Conservation (phyloP, 1,140 invertebrate genomes). For the Trichogramma pretiosum region DNA sequence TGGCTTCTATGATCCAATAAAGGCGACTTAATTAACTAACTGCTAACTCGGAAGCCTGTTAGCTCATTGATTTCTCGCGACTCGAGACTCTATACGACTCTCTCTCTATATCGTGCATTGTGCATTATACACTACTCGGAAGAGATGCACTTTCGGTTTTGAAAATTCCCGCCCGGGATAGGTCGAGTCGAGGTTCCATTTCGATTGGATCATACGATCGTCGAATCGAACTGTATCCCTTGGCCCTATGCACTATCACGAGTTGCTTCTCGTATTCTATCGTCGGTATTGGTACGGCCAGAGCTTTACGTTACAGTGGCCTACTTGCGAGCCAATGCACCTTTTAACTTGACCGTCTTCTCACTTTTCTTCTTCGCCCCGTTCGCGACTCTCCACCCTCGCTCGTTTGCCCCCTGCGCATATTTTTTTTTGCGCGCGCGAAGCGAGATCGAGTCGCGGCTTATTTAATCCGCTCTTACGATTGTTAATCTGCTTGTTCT, state of each 20-base stretch:
- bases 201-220: no score
- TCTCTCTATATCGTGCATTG: no score
- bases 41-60: conserved; percentile 44
- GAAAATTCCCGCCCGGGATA: no score
- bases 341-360: conserved; percentile 9
- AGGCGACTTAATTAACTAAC: conserved; percentile 45
- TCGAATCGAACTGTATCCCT: no score
- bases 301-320: no score
- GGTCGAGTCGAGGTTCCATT: no score
- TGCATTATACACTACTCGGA: no score
- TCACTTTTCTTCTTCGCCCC: conserved; percentile 5
- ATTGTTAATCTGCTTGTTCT: conserved; percentile 8
- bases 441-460: background rate
- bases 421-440: background rate
- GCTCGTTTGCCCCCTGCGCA: conserved; percentile 11
- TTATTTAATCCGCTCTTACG: conserved; percentile 26
- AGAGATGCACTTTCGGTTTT: no score
- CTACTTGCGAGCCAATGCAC: no score
- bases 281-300: no score
- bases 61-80: conserved; percentile 26
- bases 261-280: no score
- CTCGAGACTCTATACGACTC: conserved; percentile 2
- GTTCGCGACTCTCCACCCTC: conserved; percentile 15
- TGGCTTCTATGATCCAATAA: conserved; percentile 46
- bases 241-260: no score